Evolutionary conservation across 2,888 invertebrate species (phyloP).

Genomic region (Macrosiphum euphorbiae): DNA sequence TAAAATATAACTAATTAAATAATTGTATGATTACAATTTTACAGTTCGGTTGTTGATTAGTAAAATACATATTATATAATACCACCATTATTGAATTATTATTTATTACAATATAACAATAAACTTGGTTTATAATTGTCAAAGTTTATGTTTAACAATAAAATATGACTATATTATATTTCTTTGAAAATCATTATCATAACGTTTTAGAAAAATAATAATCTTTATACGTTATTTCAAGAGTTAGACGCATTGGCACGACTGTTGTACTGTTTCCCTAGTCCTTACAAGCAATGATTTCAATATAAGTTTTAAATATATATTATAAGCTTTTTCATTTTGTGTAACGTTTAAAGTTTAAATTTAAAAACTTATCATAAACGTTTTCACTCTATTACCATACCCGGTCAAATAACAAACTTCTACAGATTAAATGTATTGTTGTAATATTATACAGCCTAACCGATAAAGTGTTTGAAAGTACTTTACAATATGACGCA

Average conservation of each 20-base stretch:
- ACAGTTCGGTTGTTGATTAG: not conserved
- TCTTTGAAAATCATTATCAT: not conserved
- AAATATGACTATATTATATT: not conserved
- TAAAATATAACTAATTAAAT: not conserved
- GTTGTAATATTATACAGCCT: not conserved
- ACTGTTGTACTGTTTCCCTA: not conserved
- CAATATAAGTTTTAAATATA: not conserved
- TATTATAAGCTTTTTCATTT: slow-evolving; percentile 14
- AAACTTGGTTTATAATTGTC: not conserved
- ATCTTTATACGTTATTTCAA: not conserved
- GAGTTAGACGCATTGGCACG: not conserved
- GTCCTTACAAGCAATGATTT: not conserved
- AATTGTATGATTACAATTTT: not conserved
- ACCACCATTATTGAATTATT: not conserved
- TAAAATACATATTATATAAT: not conserved
- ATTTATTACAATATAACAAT: not conserved
- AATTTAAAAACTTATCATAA: slow-evolving; percentile 34
- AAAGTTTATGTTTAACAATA: not conserved
- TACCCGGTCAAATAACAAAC: slow-evolving; percentile 3
- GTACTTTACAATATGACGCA: not conserved
- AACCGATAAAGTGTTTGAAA: not conserved
- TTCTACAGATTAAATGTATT: not conserved
- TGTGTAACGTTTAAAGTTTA: slow-evolving; percentile 36
- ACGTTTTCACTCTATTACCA: not conserved
- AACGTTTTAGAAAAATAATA: not conserved